Percentiles rank a stretch among this genome's conserved stretches.
These are phyloP conservation scores for Anastrepha ludens DNA, from an alignment of 1,140 invertebrate species.

Conservation along the genomic window DNA sequence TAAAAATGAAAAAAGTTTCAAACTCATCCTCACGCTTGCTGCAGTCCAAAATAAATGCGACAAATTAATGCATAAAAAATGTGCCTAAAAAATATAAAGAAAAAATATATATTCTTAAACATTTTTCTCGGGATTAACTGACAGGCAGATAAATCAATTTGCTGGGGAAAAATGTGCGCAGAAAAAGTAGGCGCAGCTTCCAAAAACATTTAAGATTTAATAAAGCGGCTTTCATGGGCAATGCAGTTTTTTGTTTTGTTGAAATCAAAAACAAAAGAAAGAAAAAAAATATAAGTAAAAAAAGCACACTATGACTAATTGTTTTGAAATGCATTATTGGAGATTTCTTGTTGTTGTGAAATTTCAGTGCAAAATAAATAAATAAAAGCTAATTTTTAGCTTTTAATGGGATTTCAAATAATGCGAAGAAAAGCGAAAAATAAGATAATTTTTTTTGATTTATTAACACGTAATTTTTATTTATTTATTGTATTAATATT, in stretches of 20 bases:
- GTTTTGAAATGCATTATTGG: too few relatives aligned
- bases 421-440: too few relatives aligned
- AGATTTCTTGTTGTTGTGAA: too few relatives aligned
- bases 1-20: not conserved
- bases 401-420: too few relatives aligned
- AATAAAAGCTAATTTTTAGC: too few relatives aligned
- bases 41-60: conserved; percentile 25
- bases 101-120: not conserved
- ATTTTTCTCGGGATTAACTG: conserved; percentile 1
- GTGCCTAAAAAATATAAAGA: not conserved
- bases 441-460: too few relatives aligned
- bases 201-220: not conserved
- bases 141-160: conserved; percentile 44
- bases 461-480: too few relatives aligned
- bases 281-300: too few relatives aligned
- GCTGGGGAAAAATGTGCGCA: not conserved
- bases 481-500: too few relatives aligned
- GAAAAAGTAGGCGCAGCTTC: conserved; percentile 12
- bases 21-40: not conserved
- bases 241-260: not conserved
- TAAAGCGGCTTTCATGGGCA: not conserved
- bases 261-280: too few relatives aligned
- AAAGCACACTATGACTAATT: too few relatives aligned
- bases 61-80: conserved; percentile 42
- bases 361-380: too few relatives aligned